Evolutionary conservation across 2,888 invertebrate genomes (phyloP), one percentile per base, ranked within the genome.

Genomic region (Sericinus montela): DNA sequence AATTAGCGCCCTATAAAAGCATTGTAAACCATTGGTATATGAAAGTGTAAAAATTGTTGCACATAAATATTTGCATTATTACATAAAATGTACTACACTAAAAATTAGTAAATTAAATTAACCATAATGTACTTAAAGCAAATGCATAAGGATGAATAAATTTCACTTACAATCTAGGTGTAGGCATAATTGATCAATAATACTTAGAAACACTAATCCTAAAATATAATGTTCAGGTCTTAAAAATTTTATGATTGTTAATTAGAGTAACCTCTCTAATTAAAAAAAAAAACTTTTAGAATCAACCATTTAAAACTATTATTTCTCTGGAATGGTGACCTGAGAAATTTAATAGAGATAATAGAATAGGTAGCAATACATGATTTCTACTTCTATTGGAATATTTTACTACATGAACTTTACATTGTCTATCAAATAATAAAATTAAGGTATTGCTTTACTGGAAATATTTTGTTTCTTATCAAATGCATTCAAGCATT

Each of bases 231-330:
- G 23, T 28, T 10, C 9, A 16, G 19, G 37, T 28, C 5, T 37
- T 42, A 54, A 47, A 5, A 19, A 5, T n/a, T 52, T 45, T 45
- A 52, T 55, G 52, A 50, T 43, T 39, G 41, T 52, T 54, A 41
- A 35, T 40, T 42, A 35, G 48, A 51, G 51, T 54, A 57, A 48
- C 49, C 32, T 51, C 55, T 23, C 51, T 52, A 56, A 62, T 51
- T 50, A 51, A 65, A 65, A 66, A 65, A 63, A 72, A 65, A 66
- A 65, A 63, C 72, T 75, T 75, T 67, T 49, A 66, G 62, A 58
- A 59, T 62, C 75, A 80, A 79, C 79, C 67, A 66, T 74, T 73
- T 73, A 69, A 65, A 63, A 62, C 64, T 62, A 63, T 57, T 56
- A 25, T 50, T 49, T 48, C 43, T 46, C 45, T 51, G 46, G 46